Conservation (phyloP, 2,113 vertebrate genomes). For the Brachirus orientalis region DNA sequence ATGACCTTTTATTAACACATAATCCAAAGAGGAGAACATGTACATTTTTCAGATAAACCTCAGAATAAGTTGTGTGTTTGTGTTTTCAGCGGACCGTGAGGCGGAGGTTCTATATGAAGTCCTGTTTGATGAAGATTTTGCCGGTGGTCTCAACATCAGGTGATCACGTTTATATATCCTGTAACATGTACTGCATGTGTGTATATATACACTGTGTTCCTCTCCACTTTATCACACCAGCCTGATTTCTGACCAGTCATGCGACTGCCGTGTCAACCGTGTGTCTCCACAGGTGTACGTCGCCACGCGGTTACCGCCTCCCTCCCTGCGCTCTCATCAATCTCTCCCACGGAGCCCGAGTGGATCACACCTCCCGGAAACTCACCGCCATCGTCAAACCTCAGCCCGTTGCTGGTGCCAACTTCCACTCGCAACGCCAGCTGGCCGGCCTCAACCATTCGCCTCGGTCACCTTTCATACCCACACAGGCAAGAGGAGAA, state of each 20-base stretch:
- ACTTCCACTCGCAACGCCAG: slow-evolving; percentile 73
- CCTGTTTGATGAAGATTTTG: slow-evolving; percentile 97
- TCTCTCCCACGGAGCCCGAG: slow-evolving; percentile 89
- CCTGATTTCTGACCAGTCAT: not conserved
- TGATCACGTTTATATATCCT: slow-evolving; percentile 51
- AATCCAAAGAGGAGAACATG: no score
- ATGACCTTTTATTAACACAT: no score
- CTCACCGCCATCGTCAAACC: slow-evolving; percentile 94
- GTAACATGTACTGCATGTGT: not conserved
- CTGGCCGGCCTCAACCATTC: slow-evolving; percentile 91
- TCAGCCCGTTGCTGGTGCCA: slow-evolving; percentile 80
- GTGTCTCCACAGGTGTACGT: slow-evolving; percentile 81
- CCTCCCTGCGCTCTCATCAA: slow-evolving; percentile 96
- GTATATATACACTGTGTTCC: not conserved
- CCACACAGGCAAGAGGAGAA: slow-evolving; percentile 85
- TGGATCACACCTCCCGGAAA: slow-evolving; percentile 88
- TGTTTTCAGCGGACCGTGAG: slow-evolving; percentile 88
- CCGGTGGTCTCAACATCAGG: slow-evolving; percentile 95
- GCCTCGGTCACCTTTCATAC: slow-evolving; percentile 91
- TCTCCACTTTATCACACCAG: not conserved
- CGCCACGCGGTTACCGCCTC: slow-evolving; percentile 89
- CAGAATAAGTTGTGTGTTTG: not conserved
- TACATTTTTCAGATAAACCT: not conserved
- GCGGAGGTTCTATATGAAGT: slow-evolving; percentile 97
- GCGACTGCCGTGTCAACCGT: not conserved